phyloP scores from a whole-genome alignment of 2,113 vertebrate genomes.

The Toxostoma redivivum region DNA sequence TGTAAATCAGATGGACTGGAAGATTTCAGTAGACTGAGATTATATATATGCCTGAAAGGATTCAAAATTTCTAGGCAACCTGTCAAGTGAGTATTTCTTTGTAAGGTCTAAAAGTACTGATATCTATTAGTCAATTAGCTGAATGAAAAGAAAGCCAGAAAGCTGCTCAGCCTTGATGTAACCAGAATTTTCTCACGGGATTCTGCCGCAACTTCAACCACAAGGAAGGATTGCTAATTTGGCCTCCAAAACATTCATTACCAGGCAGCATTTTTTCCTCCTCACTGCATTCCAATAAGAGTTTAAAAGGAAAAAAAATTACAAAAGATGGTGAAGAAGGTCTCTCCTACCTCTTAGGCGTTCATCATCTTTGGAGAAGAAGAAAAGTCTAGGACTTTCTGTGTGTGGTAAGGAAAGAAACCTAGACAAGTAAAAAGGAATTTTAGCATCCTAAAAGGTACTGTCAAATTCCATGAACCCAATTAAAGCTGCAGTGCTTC shows the following conservation, averaged over 20 bases:
- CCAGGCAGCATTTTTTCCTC: background rate
- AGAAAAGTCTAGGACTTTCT: background rate
- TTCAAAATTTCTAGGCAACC: background rate
- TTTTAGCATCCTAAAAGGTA: background rate
- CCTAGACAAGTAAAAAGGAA: background rate
- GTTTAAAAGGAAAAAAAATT: background rate
- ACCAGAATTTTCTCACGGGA: background rate
- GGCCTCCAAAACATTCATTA: background rate
- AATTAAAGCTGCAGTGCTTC: background rate
- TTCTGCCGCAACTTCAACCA: background rate
- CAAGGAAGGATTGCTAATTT: background rate
- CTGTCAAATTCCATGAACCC: background rate
- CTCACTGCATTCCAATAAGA: background rate
- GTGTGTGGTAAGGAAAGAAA: background rate
- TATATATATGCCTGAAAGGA: background rate
- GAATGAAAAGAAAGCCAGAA: background rate
- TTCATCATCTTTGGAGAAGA: background rate
- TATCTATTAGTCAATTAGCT: background rate
- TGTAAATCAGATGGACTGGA: background rate
- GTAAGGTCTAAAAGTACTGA: background rate
- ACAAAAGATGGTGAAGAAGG: fast-evolving
- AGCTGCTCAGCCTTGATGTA: background rate
- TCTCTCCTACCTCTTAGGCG: background rate
- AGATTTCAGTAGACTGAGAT: background rate
- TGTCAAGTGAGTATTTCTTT: background rate